Conservation (phyloP, 2,888 invertebrate genomes). For the Priocnemis perturbator region DNA sequence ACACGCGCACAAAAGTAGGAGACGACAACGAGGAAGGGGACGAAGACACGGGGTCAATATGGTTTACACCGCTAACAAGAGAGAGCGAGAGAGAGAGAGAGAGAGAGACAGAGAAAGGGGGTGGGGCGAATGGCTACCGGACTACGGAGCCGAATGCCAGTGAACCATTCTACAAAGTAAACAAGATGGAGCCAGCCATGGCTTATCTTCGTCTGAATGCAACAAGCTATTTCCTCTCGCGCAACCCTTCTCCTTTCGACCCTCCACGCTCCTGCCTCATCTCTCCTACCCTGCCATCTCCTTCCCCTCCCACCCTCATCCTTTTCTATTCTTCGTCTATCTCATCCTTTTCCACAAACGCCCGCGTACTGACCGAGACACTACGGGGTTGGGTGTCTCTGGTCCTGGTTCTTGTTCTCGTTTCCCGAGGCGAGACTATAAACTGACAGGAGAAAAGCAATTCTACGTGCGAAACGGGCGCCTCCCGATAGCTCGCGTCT, state of each 20-base stretch:
- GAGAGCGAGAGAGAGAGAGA: not conserved
- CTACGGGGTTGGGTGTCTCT: constrained; percentile 9
- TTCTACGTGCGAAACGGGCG: constrained; percentile 20
- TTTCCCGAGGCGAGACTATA: constrained; percentile 2
- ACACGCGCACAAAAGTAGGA: not conserved
- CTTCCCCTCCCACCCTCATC: constrained; percentile 19
- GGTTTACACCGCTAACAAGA: constrained; percentile 36
- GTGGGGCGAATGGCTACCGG: constrained; percentile 22
- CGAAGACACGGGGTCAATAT: constrained; percentile 46
- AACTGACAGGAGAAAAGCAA: constrained; percentile 40
- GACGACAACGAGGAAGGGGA: constrained; percentile 22
- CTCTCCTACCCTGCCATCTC: not conserved
- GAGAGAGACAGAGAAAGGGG: not conserved
- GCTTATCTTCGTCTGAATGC: constrained; percentile 65
- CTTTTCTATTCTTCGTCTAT: not conserved
- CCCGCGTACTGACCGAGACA: constrained; percentile 25
- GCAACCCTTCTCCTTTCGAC: constrained; percentile 38
- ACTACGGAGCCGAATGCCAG: constrained; percentile 50
- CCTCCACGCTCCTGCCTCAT: constrained; percentile 7
- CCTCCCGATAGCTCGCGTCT: constrained; percentile 3
- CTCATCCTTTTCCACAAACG: not conserved
- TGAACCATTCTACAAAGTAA: constrained; percentile 64
- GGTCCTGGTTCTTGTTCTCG: not conserved
- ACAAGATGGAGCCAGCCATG: constrained; percentile 63
- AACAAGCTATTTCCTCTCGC: constrained; percentile 65